phyloP scores from a whole-genome alignment of 2,797 vertebrate genomes.

The Taenioides sp. region DNA sequence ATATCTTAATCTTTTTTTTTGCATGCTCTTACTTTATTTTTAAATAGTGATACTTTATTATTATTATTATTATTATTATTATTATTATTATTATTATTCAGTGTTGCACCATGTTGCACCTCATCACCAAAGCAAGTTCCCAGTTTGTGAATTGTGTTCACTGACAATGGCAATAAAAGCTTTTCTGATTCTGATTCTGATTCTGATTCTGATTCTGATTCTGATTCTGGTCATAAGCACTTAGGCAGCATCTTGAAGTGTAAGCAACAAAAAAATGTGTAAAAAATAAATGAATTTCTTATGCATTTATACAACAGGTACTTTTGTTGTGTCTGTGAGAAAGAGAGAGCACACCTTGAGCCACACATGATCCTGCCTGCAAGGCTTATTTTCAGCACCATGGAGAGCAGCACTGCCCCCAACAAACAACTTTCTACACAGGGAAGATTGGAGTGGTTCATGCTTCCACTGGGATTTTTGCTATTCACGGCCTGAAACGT shows the following conservation, averaged over 20 bases:
- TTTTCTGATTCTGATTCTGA: too few species aligned
- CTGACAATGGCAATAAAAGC: too few species aligned
- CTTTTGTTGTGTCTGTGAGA: background rate
- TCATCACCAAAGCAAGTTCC: too few species aligned
- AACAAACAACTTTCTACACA: slow-evolving; percentile 4
- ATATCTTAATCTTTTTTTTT: too few species aligned
- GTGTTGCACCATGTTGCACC: too few species aligned
- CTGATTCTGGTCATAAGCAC: background rate
- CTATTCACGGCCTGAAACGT: background rate
- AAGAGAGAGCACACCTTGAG: slow-evolving; percentile 26
- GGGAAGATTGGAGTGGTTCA: background rate
- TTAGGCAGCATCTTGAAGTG: background rate
- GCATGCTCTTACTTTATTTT: too few species aligned
- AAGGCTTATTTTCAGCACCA: slow-evolving; percentile 73
- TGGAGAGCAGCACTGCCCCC: slow-evolving; percentile 66
- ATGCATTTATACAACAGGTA: background rate
- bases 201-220: too few species aligned
- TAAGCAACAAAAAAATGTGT: background rate
- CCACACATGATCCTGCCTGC: slow-evolving; percentile 8
- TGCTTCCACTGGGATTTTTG: background rate
- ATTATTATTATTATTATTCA: too few species aligned
- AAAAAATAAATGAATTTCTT: background rate
- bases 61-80: too few species aligned
- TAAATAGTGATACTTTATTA: too few species aligned
- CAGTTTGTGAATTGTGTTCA: too few species aligned